phyloP scores from a whole-genome alignment of 2,797 vertebrate genomes.

The Megaceryle alcyon region DNA sequence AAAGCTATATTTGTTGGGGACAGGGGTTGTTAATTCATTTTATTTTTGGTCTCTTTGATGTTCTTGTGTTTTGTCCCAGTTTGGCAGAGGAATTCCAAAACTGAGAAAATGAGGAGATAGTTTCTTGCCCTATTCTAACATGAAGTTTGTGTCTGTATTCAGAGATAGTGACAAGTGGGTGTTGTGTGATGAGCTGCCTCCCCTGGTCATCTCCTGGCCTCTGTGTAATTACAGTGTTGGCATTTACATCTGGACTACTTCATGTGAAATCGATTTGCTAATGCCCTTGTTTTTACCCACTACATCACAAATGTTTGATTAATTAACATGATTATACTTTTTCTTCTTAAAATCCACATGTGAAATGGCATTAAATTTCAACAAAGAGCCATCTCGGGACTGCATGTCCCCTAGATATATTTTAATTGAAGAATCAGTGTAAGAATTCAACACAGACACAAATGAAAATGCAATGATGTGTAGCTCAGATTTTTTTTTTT shows the following conservation, averaged over 20 bases:
- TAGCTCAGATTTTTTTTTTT: not conserved
- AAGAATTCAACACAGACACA: not conserved
- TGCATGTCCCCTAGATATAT: not conserved
- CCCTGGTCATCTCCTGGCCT: not conserved
- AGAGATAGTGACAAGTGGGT: not conserved
- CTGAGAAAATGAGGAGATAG: not conserved
- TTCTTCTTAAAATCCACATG: not conserved
- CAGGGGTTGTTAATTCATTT: not conserved
- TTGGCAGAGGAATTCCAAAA: not conserved
- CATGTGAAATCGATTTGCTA: not conserved
- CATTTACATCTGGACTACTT: not conserved
- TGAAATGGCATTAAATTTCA: not conserved
- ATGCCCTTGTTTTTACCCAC: not conserved
- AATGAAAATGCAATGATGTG: not conserved
- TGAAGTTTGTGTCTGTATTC: not conserved
- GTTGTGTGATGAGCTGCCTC: not conserved
- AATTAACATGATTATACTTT: not conserved
- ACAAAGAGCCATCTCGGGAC: not conserved
- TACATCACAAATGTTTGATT: not conserved
- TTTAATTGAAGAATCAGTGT: not conserved
- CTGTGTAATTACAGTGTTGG: not conserved
- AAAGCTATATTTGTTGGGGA: not conserved
- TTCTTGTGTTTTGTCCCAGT: not conserved
- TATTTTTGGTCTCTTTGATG: not conserved
- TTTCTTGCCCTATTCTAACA: not conserved